phyloP scores from a whole-genome alignment of 2,888 invertebrate genomes.

The Homarus gammarus region DNA sequence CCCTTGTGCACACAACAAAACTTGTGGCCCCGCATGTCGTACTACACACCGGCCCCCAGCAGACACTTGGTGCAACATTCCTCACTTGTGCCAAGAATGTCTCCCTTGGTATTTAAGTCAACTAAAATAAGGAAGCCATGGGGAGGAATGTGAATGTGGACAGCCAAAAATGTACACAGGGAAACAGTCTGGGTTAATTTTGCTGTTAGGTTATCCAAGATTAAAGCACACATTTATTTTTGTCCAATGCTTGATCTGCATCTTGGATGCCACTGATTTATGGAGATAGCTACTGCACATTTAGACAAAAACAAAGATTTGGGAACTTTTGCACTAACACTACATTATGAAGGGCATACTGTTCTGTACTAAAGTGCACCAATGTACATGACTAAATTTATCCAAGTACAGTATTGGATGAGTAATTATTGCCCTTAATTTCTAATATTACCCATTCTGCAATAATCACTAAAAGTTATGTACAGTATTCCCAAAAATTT shows the following conservation, averaged over 20 bases:
- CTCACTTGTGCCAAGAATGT: conserved; percentile 41
- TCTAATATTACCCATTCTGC: too few relatives aligned
- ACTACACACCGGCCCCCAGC: conserved; percentile 32
- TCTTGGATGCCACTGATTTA: conserved; percentile 1
- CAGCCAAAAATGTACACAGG: conserved; percentile 49
- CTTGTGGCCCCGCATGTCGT: not conserved
- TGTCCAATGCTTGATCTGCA: not conserved
- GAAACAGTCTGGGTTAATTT: conserved; percentile 17
- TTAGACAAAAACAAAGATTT: too few relatives aligned
- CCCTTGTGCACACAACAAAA: conserved; percentile 4
- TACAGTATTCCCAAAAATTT: too few relatives aligned
- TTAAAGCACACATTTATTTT: not conserved
- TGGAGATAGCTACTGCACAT: not conserved
- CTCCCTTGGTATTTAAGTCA: conserved; percentile 60
- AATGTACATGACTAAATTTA: too few relatives aligned
- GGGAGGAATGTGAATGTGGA: conserved; percentile 39
- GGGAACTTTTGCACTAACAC: too few relatives aligned
- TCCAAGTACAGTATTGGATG: too few relatives aligned
- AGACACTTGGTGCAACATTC: conserved; percentile 48
- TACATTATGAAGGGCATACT: too few relatives aligned
- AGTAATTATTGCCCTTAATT: too few relatives aligned
- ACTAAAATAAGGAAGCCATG: conserved; percentile 64
- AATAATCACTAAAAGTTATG: too few relatives aligned
- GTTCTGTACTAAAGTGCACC: too few relatives aligned
- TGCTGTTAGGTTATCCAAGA: conserved; percentile 28